Percentiles rank a stretch among this genome's conserved stretches.
phyloP scores from a whole-genome alignment of 1,140 invertebrate genomes.

The Nephila pilipes region DNA sequence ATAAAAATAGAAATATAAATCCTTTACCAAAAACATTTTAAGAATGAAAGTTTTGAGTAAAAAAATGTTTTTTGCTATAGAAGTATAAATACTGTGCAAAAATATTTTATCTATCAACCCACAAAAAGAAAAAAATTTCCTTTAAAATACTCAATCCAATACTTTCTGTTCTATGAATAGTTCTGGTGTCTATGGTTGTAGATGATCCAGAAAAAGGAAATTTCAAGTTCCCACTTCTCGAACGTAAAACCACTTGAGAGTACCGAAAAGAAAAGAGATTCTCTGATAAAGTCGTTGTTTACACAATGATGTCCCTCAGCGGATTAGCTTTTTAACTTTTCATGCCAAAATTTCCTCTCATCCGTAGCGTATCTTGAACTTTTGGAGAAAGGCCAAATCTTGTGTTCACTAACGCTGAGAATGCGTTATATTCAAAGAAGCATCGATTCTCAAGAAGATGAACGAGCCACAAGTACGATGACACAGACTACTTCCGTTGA shows the following conservation, averaged over 20 bases:
- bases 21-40: too few relatives aligned
- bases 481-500: background rate
- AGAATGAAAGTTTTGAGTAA: too few relatives aligned
- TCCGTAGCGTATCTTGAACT: slow-evolving; percentile 41
- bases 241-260: slow-evolving; percentile 16
- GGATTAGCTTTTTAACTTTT: slow-evolving; percentile 31
- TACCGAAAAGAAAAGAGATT: background rate
- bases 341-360: slow-evolving; percentile 8
- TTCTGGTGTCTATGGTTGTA: background rate
- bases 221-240: background rate
- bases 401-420: background rate
- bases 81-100: too few relatives aligned
- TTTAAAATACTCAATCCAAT: background rate
- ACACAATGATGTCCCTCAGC: background rate
- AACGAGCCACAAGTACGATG: background rate
- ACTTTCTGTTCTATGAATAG: background rate
- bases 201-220: background rate
- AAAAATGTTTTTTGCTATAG: too few relatives aligned
- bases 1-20: too few relatives aligned
- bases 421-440: background rate
- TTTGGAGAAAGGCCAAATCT: slow-evolving; percentile 36
- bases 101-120: too few relatives aligned
- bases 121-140: too few relatives aligned
- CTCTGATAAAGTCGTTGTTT: slow-evolving; percentile 3
- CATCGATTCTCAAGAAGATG: slow-evolving; percentile 1